Percentiles rank a stretch among this genome's conserved stretches.
Conservation (phyloP, 2,113 vertebrate genomes). For the Pardalotus punctatus region DNA sequence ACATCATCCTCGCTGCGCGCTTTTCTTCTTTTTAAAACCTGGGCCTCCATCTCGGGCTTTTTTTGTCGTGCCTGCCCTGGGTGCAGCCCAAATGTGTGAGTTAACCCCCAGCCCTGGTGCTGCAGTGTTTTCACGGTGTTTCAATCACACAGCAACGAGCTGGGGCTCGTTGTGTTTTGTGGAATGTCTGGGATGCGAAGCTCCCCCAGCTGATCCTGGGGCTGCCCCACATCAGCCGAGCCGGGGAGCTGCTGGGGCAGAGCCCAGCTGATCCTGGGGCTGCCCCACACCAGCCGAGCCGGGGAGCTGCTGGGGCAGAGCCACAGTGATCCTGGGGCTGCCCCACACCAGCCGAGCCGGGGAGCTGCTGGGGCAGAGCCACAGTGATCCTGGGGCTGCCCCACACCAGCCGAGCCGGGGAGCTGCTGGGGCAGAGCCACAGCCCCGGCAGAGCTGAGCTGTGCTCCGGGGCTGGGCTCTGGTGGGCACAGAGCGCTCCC, state of each 20-base stretch:
- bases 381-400: background rate
- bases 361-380: too few relatives aligned
- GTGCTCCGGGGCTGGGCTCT: background rate
- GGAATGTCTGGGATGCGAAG: background rate
- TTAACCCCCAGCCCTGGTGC: background rate
- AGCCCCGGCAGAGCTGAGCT: background rate
- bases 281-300: too few relatives aligned
- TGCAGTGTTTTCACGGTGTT: rapidly evolving
- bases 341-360: too few relatives aligned
- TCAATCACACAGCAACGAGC: rapidly evolving
- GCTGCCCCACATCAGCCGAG: background rate
- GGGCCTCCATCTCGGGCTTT: rapidly evolving
- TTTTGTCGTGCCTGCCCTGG: rapidly evolving
- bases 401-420: background rate
- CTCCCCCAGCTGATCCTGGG: background rate
- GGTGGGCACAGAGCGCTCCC: background rate
- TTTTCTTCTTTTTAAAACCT: background rate
- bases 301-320: too few relatives aligned
- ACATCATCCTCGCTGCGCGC: rapidly evolving
- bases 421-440: too few relatives aligned
- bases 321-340: too few relatives aligned
- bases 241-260: background rate
- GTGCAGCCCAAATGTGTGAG: background rate
- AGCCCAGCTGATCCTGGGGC: too few relatives aligned
- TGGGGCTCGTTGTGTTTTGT: background rate